Base-by-base conservation (phyloP, 2,797 vertebrate genomes). In the Streptopelia turtur region DNA sequence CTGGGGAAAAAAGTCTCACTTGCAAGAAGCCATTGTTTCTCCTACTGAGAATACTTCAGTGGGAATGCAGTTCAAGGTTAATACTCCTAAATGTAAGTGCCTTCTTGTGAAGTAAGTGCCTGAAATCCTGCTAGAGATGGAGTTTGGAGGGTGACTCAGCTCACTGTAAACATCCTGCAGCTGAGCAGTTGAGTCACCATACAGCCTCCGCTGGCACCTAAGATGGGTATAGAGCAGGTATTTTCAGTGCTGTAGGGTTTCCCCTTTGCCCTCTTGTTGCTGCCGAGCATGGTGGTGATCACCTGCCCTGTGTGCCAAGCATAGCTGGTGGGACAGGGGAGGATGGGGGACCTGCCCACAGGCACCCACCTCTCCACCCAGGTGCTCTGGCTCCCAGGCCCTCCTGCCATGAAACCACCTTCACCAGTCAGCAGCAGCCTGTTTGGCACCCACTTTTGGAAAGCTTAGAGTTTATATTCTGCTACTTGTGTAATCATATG, bases 201-300 rank as follows among this genome's bases (percentile, higher is more conserved):
- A 3, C 1, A 79, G 31, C 45, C 47, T 90, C 22, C 0, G 0
- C 13, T 3, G 18, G 43, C 41, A 8, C 21, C 18, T 50, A 39
- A 35, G 53, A 41, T 4, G 7, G 25, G 21, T 53, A 85, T 0
- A 1, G 39, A 53, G 23, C 8, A 80, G 39, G 23, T 2, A 8
- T 13, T 65, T 79, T 50, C 14, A 20, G 52, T 53, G 45, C 16
- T 89, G 75, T 65, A 47, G 25, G 18, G 14, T 33, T 60, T 81
- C 41, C 9, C 28, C 27, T 75, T 63, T 74, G n/a, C 47, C 52
- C 5, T 4, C 20, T 76, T 72, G 33, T 25, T 74, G 50, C 37
- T 68, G 30, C n/a, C 33, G 23, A 57, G 18, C 12, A 9, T 22
- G 37, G 23, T 69, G 37, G 17, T 39, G 47, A 45, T 1, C 3